phyloP scores from a whole-genome alignment of 2,797 vertebrate species.

The Pempheris klunzingeri region DNA sequence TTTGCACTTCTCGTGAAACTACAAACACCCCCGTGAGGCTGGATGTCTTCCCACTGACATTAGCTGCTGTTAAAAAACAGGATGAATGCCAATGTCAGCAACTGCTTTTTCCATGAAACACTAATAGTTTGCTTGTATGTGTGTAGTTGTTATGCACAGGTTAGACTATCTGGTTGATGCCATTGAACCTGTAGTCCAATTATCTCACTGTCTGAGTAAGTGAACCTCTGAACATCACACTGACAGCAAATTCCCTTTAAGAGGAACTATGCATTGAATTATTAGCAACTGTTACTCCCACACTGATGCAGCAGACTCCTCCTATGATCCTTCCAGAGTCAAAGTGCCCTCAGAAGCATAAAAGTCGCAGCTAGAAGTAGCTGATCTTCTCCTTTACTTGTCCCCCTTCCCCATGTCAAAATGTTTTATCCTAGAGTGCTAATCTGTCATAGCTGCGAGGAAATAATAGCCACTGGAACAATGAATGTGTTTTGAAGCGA shows the following conservation, averaged over 20 bases:
- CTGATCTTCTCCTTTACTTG: neutral
- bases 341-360: neutral
- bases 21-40: conserved; percentile 15
- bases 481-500: neutral
- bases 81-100: conserved; percentile 1
- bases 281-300: neutral
- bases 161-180: neutral
- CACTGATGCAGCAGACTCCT: no score
- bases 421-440: neutral
- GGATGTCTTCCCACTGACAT: conserved; percentile 12
- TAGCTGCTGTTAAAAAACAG: conserved; percentile 14
- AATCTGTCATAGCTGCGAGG: neutral
- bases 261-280: neutral
- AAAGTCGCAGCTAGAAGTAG: neutral
- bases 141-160: neutral
- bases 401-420: neutral
- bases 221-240: neutral
- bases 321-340: neutral
- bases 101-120: conserved; percentile 17
- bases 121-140: neutral
- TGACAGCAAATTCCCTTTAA: neutral
- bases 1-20: conserved; percentile 30
- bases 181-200: neutral
- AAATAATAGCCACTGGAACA: neutral
- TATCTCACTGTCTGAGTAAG: neutral